phyloP scores from a whole-genome alignment of 2,797 vertebrate genomes.

The Pampus argenteus region DNA sequence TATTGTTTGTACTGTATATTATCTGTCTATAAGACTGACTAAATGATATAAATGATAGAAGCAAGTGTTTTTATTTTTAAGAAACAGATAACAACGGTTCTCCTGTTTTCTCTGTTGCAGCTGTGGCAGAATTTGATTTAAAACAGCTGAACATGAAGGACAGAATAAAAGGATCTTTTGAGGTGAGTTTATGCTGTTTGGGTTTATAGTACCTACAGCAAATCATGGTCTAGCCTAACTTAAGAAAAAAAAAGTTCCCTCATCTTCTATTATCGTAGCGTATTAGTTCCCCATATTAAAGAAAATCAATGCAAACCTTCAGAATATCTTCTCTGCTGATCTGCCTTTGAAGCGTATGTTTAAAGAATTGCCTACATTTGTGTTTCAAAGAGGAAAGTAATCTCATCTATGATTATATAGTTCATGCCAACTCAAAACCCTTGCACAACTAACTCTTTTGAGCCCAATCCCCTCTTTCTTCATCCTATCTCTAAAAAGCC shows the following conservation, averaged over 20 bases:
- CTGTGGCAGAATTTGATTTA: conserved; percentile 5
- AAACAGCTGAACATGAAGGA: not conserved
- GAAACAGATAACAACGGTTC: not conserved
- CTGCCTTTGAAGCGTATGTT: not conserved
- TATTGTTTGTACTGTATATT: conserved; percentile 2
- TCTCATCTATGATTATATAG: not conserved
- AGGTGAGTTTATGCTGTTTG: not conserved
- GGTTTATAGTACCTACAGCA: too few relatives aligned
- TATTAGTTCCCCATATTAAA: not conserved
- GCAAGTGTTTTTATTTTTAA: too few relatives aligned
- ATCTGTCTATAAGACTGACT: not conserved
- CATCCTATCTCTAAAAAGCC: not conserved
- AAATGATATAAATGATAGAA: too few relatives aligned
- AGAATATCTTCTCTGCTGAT: conserved; percentile 1
- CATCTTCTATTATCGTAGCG: not conserved
- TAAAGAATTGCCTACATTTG: not conserved
- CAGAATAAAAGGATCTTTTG: not conserved
- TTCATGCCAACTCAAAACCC: not conserved
- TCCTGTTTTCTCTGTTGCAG: too few relatives aligned
- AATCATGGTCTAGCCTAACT: not conserved
- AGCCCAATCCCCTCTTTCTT: conserved; percentile 8
- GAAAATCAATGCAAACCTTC: not conserved
- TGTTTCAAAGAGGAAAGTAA: not conserved
- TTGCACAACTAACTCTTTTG: too few relatives aligned
- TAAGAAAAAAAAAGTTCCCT: not conserved